A percentile compares a stretch with the other conserved stretches of the same genome.
Evolutionary conservation across 1,140 invertebrate species (phyloP).

Genomic region (Halictus rubicundus): DNA sequence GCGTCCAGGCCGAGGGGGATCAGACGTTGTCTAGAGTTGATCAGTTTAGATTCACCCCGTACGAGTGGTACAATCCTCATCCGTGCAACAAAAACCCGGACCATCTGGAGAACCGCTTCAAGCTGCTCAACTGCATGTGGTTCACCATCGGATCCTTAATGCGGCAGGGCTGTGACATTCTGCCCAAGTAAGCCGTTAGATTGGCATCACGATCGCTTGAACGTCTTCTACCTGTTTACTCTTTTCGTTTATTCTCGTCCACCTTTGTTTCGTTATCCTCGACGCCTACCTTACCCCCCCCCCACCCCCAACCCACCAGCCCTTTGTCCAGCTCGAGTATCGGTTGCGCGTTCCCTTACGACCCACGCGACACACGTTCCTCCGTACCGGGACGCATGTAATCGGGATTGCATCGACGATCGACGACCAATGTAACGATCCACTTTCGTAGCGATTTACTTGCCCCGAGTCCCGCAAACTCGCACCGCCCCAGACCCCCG

Average conservation of each 20-base stretch:
- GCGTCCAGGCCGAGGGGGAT: background rate
- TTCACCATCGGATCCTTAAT: constrained; percentile 96
- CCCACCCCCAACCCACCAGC: too few species aligned
- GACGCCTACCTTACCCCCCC: too few species aligned
- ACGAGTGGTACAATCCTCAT: constrained; percentile 95
- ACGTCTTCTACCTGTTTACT: background rate
- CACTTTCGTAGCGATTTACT: constrained; percentile 35
- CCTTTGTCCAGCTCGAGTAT: too few species aligned
- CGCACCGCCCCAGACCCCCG: background rate
- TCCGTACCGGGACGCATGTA: constrained; percentile 10
- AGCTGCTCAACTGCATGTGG: constrained; percentile 96
- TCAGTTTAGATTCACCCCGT: constrained; percentile 90
- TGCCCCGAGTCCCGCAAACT: background rate
- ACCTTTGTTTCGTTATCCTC: background rate
- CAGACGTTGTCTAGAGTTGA: constrained; percentile 62
- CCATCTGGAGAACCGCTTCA: constrained; percentile 94
- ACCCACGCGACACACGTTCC: too few species aligned
- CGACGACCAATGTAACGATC: constrained; percentile 23
- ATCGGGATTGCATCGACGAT: constrained; percentile 6
- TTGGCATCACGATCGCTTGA: constrained; percentile 41
- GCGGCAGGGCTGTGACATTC: constrained; percentile 95
- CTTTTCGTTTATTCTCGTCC: background rate
- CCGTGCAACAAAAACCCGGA: constrained; percentile 90
- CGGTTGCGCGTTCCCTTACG: too few species aligned
- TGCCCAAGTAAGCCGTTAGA: constrained; percentile 89